Conservation (phyloP, 2,797 vertebrate genomes). For the Thalassophryne amazonica region DNA sequence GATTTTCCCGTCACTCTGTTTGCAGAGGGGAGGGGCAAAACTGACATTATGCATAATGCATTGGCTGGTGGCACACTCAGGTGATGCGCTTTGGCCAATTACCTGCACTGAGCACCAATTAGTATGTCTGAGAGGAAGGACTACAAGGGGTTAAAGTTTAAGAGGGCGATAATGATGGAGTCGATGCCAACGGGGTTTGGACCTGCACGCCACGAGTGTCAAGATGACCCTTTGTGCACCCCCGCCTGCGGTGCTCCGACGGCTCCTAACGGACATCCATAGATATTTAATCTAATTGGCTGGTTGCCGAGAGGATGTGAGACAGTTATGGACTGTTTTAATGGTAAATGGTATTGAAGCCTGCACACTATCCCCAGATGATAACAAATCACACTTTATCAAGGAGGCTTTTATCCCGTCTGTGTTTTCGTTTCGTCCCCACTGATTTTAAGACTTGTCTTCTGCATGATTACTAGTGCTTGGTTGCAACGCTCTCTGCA, state of each 20-base stretch:
- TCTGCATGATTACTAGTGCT: constrained; percentile 71
- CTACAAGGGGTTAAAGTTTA: constrained; percentile 78
- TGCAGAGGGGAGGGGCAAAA: constrained; percentile 31
- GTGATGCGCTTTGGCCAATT: constrained; percentile 68
- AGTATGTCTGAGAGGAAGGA: constrained; percentile 68
- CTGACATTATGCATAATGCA: constrained; percentile 62
- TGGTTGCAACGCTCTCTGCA: constrained; percentile 48
- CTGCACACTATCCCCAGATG: constrained; percentile 41
- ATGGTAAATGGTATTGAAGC: constrained; percentile 70
- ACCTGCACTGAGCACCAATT: constrained; percentile 70
- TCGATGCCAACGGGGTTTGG: constrained; percentile 62
- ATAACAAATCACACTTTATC: constrained; percentile 56
- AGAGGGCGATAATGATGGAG: constrained; percentile 78
- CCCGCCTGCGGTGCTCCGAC: constrained; percentile 40
- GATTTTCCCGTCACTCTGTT: constrained; percentile 17
- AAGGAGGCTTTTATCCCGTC: constrained; percentile 34
- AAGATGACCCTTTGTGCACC: constrained; percentile 32
- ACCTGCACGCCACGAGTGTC: constrained; percentile 29
- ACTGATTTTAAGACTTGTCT: constrained; percentile 54
- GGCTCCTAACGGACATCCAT: constrained; percentile 64
- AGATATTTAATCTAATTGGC: constrained; percentile 81
- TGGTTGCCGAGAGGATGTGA: constrained; percentile 65
- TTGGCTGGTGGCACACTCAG: constrained; percentile 55
- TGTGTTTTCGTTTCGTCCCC: constrained; percentile 32
- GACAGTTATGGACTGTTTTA: constrained; percentile 71